These are phyloP conservation scores for Thrips palmi DNA, from an alignment of 1,140 invertebrate species.

Conservation along the genomic window DNA sequence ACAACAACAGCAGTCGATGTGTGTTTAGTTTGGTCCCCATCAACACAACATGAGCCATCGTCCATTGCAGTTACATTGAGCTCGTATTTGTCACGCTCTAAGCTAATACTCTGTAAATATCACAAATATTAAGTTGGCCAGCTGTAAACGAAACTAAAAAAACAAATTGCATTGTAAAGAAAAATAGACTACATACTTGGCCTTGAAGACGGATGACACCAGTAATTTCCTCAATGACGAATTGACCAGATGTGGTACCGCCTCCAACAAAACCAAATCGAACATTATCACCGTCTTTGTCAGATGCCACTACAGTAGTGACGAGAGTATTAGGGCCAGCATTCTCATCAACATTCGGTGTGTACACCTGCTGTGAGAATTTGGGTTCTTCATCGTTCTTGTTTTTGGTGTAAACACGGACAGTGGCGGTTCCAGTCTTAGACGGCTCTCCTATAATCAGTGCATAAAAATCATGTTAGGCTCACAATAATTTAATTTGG, in stretches of 20 bases:
- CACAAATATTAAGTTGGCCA: not conserved
- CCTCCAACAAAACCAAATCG: constrained; percentile 84
- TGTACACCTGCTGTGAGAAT: constrained; percentile 90
- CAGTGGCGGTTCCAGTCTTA: constrained; percentile 79
- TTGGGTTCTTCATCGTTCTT: constrained; percentile 93
- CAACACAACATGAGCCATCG: constrained; percentile 79
- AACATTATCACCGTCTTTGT: constrained; percentile 90
- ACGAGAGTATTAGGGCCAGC: constrained; percentile 84
- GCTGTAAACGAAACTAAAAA: not conserved
- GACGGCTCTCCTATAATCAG: constrained; percentile 58
- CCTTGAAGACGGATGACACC: constrained; percentile 79
- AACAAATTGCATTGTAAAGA: constrained; percentile 25
- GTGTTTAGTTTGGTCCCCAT: constrained; percentile 67
- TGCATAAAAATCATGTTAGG: constrained; percentile 8
- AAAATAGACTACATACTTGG: constrained; percentile 45
- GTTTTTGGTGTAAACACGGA: constrained; percentile 86
- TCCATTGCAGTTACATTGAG: constrained; percentile 87
- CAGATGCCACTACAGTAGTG: constrained; percentile 84
- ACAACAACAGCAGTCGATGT: constrained; percentile 90
- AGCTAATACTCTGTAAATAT: too few species aligned
- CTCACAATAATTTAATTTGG: not conserved
- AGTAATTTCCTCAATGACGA: constrained; percentile 88
- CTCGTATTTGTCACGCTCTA: constrained; percentile 82
- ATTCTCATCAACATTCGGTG: constrained; percentile 89
- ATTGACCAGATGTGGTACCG: constrained; percentile 73